Base-by-base conservation (phyloP, 2,113 vertebrate species). In the Perccottus glenii region DNA sequence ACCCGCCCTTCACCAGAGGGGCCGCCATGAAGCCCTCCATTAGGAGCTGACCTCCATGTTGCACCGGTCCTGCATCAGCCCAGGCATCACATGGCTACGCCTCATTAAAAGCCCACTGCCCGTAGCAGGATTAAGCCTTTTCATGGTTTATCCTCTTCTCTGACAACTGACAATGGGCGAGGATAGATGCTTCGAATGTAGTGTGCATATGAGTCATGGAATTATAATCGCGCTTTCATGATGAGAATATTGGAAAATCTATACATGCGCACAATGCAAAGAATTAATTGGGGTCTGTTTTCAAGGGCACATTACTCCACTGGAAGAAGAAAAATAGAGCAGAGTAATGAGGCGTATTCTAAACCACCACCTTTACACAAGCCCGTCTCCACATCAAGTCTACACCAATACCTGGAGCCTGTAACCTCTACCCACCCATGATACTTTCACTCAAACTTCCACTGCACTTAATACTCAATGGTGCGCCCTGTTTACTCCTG, bases 191-290 rank as follows among this genome's bases (percentile, higher is more conserved):
- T 85, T 89, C 84, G 86, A 85, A 86, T 87, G 78, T 84, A 88
- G 85, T 87, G 86, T 76, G 78, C 75, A 76, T 85, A 89, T 86
- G 83, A 90, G 87, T 88, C 87, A 82, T 86, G 82, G 88, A 86
- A 86, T 89, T 85, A 89, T 87, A 90, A 90, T 90, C 89, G 86
- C 86, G 84, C 85, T 90, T 90, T 91, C 86, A 87, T 90, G 86
- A 90, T 88, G 85, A 84, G 83, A 83, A 87, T 86, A 90, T 88
- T 87, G 76, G 81, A 87, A 86, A 87, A 90, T 89, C 85, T 81
- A 87, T 78, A 83, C 73, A 70, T 72, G 85, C 70, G 75, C 81
- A 83, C 85, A 83, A 88, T 86, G 82, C 83, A 84, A 85, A 82
- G 72, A 82, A 87, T 88, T 86, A 88, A 91, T 89, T 91, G 88